These are phyloP conservation scores for Sitta carolinensis DNA, from an alignment of 2,797 vertebrate genomes.

Conservation along the genomic window DNA sequence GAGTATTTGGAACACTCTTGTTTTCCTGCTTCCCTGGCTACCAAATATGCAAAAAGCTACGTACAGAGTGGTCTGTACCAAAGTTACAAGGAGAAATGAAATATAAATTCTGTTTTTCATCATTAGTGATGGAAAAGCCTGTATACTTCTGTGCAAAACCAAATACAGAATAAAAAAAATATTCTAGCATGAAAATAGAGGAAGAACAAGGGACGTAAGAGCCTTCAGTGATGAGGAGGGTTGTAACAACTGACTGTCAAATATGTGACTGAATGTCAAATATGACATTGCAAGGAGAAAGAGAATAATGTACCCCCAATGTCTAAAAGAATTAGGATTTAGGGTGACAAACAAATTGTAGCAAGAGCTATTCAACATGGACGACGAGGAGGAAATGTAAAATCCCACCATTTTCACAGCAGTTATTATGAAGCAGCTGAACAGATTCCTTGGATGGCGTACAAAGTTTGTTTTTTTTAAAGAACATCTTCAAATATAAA, in stretches of 20 bases:
- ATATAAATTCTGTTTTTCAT: not conserved
- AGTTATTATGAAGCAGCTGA: not conserved
- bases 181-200: not conserved
- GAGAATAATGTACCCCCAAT: not conserved
- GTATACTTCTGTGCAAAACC: not conserved
- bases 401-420: not conserved
- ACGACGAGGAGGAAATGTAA: not conserved
- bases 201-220: not conserved
- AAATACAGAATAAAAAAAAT: not conserved
- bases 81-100: not conserved
- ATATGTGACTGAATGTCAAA: too few relatives aligned
- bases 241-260: not conserved
- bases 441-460: not conserved
- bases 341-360: not conserved
- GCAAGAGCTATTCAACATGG: not conserved
- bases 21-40: not conserved
- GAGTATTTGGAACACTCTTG: not conserved
- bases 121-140: not conserved
- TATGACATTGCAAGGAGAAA: not conserved
- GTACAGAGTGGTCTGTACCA: not conserved
- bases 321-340: not conserved
- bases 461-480: accelerated
- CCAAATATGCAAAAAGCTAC: accelerated
- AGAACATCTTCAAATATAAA: not conserved
- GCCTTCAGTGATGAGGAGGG: not conserved